Evolutionary conservation across 2,797 vertebrate genomes (phyloP).

Genomic region (Micromesistius poutassou): DNA sequence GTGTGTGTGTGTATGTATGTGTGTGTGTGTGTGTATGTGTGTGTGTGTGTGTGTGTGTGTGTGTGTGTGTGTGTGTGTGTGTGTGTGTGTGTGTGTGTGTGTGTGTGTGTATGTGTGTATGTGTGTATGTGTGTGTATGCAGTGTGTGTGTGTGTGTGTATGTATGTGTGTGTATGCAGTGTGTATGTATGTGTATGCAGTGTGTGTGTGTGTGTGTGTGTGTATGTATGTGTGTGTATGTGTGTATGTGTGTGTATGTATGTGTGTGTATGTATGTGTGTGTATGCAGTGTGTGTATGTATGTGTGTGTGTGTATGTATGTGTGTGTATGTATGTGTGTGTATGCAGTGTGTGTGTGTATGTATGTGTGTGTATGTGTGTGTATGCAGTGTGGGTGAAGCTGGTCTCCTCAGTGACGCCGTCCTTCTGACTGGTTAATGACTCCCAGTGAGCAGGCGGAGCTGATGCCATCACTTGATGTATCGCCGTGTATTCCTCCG

Average conservation of each 20-base stretch:
- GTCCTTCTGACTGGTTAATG: not conserved
- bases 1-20: too few species aligned
- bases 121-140: too few species aligned
- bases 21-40: too few species aligned
- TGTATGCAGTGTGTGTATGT: not conserved
- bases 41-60: too few species aligned
- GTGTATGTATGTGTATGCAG: too few species aligned
- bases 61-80: too few species aligned
- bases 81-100: too few species aligned
- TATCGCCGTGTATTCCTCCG: not conserved
- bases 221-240: conserved; percentile 9
- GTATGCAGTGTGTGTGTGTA: too few species aligned
- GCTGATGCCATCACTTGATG: not conserved
- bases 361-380: too few species aligned
- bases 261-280: conserved; percentile 23
- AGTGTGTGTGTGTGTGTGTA: too few species aligned
- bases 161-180: too few species aligned
- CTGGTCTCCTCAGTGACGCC: not conserved
- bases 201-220: conserved; percentile 26
- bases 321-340: not conserved
- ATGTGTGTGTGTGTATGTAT: not conserved
- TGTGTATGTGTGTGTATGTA: conserved; percentile 11
- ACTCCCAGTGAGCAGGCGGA: not conserved
- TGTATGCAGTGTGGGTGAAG: not conserved
- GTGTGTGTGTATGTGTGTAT: too few species aligned